phyloP scores from a whole-genome alignment of 2,113 vertebrate species.

The Asarcornis scutulata region DNA sequence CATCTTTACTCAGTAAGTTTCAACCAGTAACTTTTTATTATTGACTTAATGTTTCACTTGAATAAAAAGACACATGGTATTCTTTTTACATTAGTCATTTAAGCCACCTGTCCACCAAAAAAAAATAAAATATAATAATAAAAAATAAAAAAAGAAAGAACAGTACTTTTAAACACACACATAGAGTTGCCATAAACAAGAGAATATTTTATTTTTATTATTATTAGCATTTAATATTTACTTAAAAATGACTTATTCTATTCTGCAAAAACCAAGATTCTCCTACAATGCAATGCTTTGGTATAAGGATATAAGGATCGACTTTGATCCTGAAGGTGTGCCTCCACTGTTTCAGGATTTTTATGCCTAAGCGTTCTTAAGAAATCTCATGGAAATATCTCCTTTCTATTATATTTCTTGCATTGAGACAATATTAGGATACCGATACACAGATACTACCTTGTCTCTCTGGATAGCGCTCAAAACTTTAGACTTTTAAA shows the following conservation, averaged over 20 bases:
- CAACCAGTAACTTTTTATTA: background rate
- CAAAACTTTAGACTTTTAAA: constrained; percentile 37
- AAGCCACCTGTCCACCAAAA: background rate
- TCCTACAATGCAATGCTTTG: background rate
- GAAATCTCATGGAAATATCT: background rate
- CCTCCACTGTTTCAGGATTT: background rate
- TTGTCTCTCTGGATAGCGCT: constrained; percentile 27
- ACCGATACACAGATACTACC: constrained; percentile 12
- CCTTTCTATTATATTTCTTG: background rate
- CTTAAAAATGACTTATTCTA: background rate
- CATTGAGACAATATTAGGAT: background rate
- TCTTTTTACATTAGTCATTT: background rate
- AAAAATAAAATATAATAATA: too few species aligned
- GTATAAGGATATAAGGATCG: background rate
- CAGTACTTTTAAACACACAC: background rate
- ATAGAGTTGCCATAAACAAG: background rate
- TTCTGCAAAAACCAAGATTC: background rate
- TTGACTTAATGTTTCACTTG: background rate
- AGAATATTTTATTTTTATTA: background rate
- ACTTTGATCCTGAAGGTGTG: background rate
- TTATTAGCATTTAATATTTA: background rate
- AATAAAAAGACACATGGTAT: background rate
- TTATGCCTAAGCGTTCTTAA: background rate
- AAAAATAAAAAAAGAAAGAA: background rate
- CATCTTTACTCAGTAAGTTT: constrained; percentile 14